A percentile compares a stretch with the other conserved stretches of the same genome.
Conservation (phyloP, 92 coral and sea anemone species). For the Meandrina meandrites region DNA sequence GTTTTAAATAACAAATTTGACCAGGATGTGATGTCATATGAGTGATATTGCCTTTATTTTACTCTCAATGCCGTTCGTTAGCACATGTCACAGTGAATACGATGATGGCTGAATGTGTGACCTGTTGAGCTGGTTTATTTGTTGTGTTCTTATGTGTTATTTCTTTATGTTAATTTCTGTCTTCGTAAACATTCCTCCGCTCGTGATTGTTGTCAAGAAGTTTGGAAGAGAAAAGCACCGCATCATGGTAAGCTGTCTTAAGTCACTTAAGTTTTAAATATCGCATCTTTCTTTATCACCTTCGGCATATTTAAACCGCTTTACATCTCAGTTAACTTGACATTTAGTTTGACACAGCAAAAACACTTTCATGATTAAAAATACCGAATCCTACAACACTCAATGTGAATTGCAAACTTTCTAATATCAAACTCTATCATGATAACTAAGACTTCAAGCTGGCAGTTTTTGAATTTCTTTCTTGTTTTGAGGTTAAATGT, state of each 20-base stretch:
- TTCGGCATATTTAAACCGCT: background rate
- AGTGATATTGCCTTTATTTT: background rate
- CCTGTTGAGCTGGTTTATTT: background rate
- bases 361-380: background rate
- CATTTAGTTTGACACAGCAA: background rate
- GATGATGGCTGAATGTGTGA: conserved; percentile 2
- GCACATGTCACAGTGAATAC: background rate
- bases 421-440: background rate
- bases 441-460: background rate
- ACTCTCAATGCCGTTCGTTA: background rate
- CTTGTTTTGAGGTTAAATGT: too few species aligned
- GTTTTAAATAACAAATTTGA: background rate
- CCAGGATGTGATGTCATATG: background rate
- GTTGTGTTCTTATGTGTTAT: background rate
- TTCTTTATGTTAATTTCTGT: conserved; percentile 10
- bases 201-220: conserved; percentile 3
- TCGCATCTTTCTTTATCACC: background rate
- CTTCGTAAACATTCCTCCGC: conserved; percentile 19
- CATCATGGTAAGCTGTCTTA: conserved; percentile 16
- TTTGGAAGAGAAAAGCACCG: background rate
- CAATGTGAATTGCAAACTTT: background rate
- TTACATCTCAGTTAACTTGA: background rate
- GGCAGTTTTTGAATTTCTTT: background rate
- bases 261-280: background rate
- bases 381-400: background rate